phyloP scores from a whole-genome alignment of 2,888 invertebrate species.

The Torymus texanus region DNA sequence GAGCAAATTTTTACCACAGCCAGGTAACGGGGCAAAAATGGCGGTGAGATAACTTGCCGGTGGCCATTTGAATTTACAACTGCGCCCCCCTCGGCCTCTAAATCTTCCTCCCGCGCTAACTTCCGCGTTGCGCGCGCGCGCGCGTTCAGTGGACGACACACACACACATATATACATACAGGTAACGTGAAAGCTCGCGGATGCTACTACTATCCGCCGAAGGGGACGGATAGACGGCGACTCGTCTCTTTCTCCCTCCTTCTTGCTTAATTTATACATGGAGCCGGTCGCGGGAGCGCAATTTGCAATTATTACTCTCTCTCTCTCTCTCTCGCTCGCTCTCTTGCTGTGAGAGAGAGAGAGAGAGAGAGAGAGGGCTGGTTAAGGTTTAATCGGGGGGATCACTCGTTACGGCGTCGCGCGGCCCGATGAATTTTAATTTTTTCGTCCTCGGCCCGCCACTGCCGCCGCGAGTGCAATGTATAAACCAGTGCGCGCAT shows the following conservation, averaged over 20 bases:
- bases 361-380: constrained; percentile 25
- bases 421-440: constrained; percentile 42
- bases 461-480: background rate
- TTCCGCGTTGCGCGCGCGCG: constrained; percentile 14
- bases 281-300: constrained; percentile 59
- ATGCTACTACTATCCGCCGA: too few species aligned
- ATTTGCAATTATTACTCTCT: constrained; percentile 64
- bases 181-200: background rate
- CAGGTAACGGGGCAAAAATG: too few species aligned
- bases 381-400: constrained; percentile 43
- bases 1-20: too few species aligned
- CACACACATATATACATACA: too few species aligned
- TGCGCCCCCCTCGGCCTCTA: constrained; percentile 7
- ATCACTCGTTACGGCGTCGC: constrained; percentile 24
- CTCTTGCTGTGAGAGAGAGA: constrained; percentile 19
- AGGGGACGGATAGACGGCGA: background rate
- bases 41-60: too few species aligned
- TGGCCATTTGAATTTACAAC: background rate
- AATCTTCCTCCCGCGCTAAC: constrained; percentile 15
- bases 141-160: too few species aligned
- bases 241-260: background rate
- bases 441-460: constrained; percentile 16
- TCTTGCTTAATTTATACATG: constrained; percentile 63
- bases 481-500: background rate
- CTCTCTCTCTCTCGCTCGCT: too few species aligned